A percentile compares a stretch with the other conserved stretches of the same genome.
phyloP scores from a whole-genome alignment of 2,797 vertebrate genomes.

The Anguilla marmorata region DNA sequence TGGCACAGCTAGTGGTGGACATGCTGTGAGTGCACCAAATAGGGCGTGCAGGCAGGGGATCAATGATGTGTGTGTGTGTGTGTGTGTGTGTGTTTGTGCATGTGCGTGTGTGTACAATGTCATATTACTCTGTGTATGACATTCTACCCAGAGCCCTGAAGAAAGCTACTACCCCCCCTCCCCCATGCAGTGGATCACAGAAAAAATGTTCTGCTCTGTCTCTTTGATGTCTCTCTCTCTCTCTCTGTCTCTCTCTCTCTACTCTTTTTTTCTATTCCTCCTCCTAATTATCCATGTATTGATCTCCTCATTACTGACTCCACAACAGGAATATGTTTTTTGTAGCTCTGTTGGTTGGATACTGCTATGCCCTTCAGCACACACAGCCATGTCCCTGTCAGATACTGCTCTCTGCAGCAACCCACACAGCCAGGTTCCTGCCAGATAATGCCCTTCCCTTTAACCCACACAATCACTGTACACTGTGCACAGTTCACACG shows the following conservation, averaged over 20 bases:
- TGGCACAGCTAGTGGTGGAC: neutral
- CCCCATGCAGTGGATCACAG: neutral
- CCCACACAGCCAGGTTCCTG: neutral
- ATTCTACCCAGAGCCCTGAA: neutral
- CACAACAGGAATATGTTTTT: neutral
- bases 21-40: neutral
- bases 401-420: neutral
- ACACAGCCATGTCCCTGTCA: neutral
- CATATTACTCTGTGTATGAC: constrained; percentile 1
- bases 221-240: neutral
- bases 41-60: neutral
- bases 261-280: neutral
- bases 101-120: neutral
- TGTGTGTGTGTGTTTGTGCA: neutral
- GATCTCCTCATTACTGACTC: neutral
- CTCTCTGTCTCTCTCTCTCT: neutral
- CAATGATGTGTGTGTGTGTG: neutral
- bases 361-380: neutral
- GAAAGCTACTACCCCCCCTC: neutral
- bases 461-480: neutral
- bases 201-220: neutral
- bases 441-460: neutral
- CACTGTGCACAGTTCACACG: neutral
- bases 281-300: neutral
- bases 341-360: neutral